phyloP scores from a whole-genome alignment of 2,113 vertebrate genomes.

The Laticauda laticaudata region DNA sequence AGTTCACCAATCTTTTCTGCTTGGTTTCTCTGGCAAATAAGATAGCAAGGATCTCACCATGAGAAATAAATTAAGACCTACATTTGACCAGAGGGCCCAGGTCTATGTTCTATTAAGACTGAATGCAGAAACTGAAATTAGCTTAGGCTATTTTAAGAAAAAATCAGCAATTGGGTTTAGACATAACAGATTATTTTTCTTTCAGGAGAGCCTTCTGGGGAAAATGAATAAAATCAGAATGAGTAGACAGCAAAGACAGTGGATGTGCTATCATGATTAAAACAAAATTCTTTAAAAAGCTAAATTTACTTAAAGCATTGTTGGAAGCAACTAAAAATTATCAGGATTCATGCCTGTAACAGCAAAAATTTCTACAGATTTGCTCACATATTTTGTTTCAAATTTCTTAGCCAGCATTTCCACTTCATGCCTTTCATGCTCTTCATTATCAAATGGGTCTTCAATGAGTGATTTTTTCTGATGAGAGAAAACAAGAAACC shows the following conservation, averaged over 20 bases:
- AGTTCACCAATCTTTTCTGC: neutral
- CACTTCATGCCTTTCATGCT: conserved; percentile 84
- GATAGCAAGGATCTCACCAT: neutral
- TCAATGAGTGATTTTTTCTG: conserved; percentile 75
- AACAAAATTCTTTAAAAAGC: neutral
- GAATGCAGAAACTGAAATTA: neutral
- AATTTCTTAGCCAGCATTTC: conserved; percentile 94
- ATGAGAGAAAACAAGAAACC: conserved; percentile 40
- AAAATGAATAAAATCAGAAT: neutral
- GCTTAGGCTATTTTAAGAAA: neutral
- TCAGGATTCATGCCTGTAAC: neutral
- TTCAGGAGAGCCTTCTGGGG: neutral
- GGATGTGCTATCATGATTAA: neutral
- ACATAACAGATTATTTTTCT: neutral
- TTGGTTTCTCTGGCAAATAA: neutral
- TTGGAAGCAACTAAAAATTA: neutral
- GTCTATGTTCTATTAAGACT: neutral
- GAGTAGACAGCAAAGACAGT: neutral
- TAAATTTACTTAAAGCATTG: neutral
- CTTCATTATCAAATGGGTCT: conserved; percentile 89
- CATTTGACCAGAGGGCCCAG: neutral
- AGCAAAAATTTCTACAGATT: neutral
- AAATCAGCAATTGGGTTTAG: neutral
- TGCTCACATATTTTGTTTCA: conserved; percentile 96
- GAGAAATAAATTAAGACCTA: neutral